phyloP scores from a whole-genome alignment of 2,797 vertebrate species.

The Lacerta agilis region DNA sequence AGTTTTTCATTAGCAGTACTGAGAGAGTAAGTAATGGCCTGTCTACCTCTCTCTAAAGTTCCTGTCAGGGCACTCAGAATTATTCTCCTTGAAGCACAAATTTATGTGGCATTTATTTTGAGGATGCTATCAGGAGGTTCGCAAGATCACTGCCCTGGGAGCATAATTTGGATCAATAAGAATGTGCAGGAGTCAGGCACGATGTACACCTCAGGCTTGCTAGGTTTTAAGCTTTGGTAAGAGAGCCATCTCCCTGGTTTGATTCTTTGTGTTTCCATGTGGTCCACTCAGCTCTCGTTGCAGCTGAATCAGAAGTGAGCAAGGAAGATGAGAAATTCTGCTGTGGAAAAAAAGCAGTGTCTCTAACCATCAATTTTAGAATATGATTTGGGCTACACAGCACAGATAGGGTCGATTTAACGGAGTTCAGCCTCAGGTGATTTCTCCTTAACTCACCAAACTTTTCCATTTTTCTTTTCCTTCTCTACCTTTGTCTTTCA shows the following conservation, averaged over 20 bases:
- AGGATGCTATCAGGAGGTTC: not conserved
- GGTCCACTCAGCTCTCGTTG: not conserved
- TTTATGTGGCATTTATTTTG: not conserved
- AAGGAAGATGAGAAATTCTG: not conserved
- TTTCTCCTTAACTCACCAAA: not conserved
- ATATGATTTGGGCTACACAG: not conserved
- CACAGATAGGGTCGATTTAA: not conserved
- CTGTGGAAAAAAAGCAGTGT: not conserved
- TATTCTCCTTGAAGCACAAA: not conserved
- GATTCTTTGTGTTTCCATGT: not conserved
- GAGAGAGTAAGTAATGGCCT: not conserved
- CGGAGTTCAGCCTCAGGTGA: not conserved
- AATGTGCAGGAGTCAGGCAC: not conserved
- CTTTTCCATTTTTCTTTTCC: not conserved
- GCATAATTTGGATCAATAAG: slow-evolving; percentile 8
- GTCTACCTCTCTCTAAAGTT: not conserved
- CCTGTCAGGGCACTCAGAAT: not conserved
- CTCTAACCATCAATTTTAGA: not conserved
- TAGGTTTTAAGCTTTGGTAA: not conserved
- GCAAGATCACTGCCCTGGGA: not conserved
- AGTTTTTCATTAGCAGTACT: not conserved
- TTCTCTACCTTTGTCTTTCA: not conserved
- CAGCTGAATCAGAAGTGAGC: not conserved
- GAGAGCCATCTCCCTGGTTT: not conserved
- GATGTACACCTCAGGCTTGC: not conserved